A percentile compares a stretch with the other conserved stretches of the same genome.
These are phyloP conservation scores for Bos indicus DNA, from an alignment of 2,113 vertebrate species.

Conservation along the genomic window DNA sequence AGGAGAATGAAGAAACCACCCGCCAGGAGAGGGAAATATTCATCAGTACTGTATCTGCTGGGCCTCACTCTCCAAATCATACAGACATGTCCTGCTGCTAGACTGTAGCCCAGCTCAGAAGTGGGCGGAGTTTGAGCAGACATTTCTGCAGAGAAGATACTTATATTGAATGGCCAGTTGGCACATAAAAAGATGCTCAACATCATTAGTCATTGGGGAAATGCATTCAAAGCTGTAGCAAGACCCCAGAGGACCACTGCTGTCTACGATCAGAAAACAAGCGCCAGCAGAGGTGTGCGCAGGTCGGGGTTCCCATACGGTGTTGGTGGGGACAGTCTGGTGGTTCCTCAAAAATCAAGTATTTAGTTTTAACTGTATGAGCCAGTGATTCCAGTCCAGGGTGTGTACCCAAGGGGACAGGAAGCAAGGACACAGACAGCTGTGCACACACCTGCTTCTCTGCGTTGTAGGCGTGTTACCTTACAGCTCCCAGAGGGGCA, in stretches of 20 bases:
- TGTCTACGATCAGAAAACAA: no score
- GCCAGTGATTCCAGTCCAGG: neutral
- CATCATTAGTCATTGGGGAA: neutral
- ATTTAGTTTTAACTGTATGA: neutral
- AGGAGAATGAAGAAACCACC: neutral
- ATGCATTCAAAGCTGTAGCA: neutral
- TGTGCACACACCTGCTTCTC: neutral
- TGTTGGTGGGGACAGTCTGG: neutral
- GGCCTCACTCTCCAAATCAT: neutral
- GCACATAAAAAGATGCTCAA: rapidly evolving
- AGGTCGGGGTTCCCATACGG: rapidly evolving
- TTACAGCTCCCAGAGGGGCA: neutral
- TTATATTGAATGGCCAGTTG: rapidly evolving
- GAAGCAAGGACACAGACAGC: neutral
- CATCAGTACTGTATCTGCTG: neutral
- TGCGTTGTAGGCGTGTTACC: rapidly evolving
- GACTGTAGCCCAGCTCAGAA: neutral
- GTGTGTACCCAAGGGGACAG: rapidly evolving
- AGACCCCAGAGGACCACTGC: no score
- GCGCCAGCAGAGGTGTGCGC: no score
- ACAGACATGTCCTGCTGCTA: neutral
- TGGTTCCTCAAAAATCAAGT: neutral
- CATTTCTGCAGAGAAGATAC: neutral
- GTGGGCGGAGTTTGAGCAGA: neutral
- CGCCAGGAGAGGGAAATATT: neutral